phyloP scores from a whole-genome alignment of 2,113 vertebrate species.

The Syngnathus floridae region DNA sequence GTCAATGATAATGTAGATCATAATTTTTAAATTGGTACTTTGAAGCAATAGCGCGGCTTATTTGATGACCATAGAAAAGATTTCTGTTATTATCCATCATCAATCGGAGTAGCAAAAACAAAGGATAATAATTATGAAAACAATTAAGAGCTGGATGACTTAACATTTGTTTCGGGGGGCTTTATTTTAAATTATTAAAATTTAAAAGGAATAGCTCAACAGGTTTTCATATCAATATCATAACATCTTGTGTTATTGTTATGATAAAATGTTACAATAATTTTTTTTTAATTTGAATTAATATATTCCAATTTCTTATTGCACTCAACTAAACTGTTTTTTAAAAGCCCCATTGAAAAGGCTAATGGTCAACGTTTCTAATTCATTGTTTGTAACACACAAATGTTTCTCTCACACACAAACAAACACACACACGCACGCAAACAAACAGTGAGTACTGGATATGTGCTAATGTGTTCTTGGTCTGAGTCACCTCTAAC shows the following conservation, averaged over 20 bases:
- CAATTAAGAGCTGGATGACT: neutral
- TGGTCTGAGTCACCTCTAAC: conserved; percentile 56
- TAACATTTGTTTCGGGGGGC: neutral
- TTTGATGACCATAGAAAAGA: neutral
- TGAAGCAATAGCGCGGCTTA: neutral
- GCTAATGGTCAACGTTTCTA: neutral
- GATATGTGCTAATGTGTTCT: conserved; percentile 28
- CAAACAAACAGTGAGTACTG: neutral
- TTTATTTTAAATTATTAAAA: too few species aligned
- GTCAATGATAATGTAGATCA: neutral
- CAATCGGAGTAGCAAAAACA: neutral
- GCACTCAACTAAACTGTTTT: too few species aligned
- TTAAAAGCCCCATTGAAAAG: too few species aligned
- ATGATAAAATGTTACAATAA: too few species aligned
- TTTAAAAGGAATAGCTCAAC: too few species aligned
- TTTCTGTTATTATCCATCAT: neutral
- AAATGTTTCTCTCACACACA: neutral
- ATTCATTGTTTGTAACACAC: neutral
- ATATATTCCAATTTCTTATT: too few species aligned
- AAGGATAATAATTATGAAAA: too few species aligned
- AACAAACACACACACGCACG: neutral
- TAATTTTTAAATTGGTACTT: neutral
- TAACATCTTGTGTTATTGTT: too few species aligned
- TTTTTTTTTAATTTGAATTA: too few species aligned
- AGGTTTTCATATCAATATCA: too few species aligned